Evolutionary conservation across 2,113 vertebrate species (phyloP), one percentile per base, ranked within the genome.

Genomic region (Anarrhichthys ocellatus): DNA sequence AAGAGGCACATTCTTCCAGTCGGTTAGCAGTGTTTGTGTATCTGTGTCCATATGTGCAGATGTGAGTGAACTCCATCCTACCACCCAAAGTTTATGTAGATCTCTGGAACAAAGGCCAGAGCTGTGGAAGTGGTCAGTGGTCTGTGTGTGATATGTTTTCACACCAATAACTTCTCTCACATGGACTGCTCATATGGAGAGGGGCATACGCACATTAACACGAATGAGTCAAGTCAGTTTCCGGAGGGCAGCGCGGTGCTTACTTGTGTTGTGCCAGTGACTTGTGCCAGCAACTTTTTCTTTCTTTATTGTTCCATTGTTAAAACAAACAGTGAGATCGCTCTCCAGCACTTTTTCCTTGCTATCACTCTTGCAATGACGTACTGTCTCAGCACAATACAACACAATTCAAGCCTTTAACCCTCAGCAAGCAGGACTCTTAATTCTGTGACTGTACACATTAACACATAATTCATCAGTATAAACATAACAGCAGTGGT

Each of bases 21-120:
- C 56, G 62, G 22, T 65, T 68, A 66, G 54, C 56, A 59, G 38
- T 77, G 79, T 87, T 86, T 91, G 78, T 85, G 76, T 80, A 32
- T 89, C 62, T 84, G 22, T 75, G 65, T 84, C 52, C 75, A 73
- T 65, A 86, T 85, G 88, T 74, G 71, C 68, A 73, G n/a, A 76
- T 76, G 79, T 88, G 76, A 83, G 71, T 52, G 78, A 84, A 78
- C 52, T 73, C 66, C 18, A 32, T 89, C 84, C 88, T 87, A 40
- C 56, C 69, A 61, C 64, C 62, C 73, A 64, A 20, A 62, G 88
- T 84, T 83, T 78, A 86, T 78, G 80, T 80, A 72, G 59, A 74
- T 67, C 80, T 64, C 56, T 52, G 78, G 66, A 87, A 86, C 85
- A 87, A 82, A 89, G 83, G 77, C 81, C 87, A 88, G 85, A 79